These are phyloP conservation scores for Limnephilus lunatus DNA, from an alignment of 2,888 invertebrate species.

Conservation along the genomic window DNA sequence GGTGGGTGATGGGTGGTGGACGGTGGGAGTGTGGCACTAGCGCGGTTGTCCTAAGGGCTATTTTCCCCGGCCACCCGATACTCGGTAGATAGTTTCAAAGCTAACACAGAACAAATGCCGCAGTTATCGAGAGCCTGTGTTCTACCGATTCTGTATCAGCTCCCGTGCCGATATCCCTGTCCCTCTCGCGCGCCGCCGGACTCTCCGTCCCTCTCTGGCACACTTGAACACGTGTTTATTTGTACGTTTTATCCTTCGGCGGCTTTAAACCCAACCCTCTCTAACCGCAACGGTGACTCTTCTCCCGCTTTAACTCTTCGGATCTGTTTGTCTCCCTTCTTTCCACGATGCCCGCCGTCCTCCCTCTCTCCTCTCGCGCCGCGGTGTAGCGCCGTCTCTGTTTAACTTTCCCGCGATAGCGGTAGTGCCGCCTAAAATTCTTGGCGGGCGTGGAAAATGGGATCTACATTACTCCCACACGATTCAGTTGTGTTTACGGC, in stretches of 20 bases:
- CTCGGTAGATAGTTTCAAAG: slow-evolving; percentile 65
- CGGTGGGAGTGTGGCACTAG: slow-evolving; percentile 40
- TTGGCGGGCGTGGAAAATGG: slow-evolving; percentile 68
- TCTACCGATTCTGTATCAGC: slow-evolving; percentile 67
- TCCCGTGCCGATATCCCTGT: slow-evolving; percentile 73
- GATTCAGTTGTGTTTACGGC: slow-evolving; percentile 48
- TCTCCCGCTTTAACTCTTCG: slow-evolving; percentile 70
- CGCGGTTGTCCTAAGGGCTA: slow-evolving; percentile 62
- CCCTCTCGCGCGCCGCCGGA: slow-evolving; percentile 71
- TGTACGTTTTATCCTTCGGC: slow-evolving; percentile 82
- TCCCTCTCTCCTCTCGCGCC: slow-evolving; percentile 72
- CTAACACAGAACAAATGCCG: slow-evolving; percentile 72
- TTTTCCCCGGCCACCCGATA: slow-evolving; percentile 58
- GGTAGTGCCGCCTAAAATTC: slow-evolving; percentile 61
- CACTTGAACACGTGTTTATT: slow-evolving; percentile 81
- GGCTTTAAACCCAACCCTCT: slow-evolving; percentile 83
- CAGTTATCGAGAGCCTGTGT: slow-evolving; percentile 67
- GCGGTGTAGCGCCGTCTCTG: slow-evolving; percentile 69
- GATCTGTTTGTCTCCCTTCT: slow-evolving; percentile 71
- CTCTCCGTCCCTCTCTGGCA: slow-evolving; percentile 70
- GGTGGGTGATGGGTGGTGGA: not conserved
- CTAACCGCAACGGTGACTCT: slow-evolving; percentile 82
- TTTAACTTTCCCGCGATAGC: slow-evolving; percentile 70
- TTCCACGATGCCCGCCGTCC: slow-evolving; percentile 71
- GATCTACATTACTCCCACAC: slow-evolving; percentile 58